These are phyloP conservation scores for Eidolon dupreanum DNA, from an alignment of 2,797 vertebrate species.

Conservation along the genomic window DNA sequence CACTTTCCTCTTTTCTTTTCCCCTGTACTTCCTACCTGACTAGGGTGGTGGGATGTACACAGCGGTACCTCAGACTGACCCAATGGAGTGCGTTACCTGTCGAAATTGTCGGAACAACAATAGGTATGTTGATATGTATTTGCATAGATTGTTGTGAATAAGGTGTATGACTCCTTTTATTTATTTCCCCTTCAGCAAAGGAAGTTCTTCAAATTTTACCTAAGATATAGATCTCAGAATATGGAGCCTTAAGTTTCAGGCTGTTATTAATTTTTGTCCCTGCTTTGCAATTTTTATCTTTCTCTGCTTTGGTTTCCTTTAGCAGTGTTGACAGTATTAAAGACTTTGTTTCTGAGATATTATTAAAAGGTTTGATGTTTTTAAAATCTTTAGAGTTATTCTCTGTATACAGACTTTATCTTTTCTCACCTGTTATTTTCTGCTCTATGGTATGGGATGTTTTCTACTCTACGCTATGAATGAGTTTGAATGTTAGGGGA, in stretches of 20 bases:
- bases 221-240: background rate
- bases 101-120: constrained; percentile 98
- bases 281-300: background rate
- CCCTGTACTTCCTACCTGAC: constrained; percentile 42
- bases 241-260: background rate
- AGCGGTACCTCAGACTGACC: constrained; percentile 90
- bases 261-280: background rate
- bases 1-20: background rate
- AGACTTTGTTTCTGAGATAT: background rate
- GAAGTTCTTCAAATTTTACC: background rate
- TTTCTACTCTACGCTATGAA: background rate
- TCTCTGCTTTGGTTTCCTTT: background rate
- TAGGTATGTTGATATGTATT: constrained; percentile 86
- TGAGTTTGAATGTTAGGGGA: background rate
- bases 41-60: constrained; percentile 93
- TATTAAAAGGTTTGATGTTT: constrained; percentile 11
- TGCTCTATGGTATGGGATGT: background rate
- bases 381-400: background rate
- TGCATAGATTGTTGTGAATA: background rate
- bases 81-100: constrained; percentile 92
- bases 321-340: background rate
- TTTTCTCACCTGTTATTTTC: background rate
- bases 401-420: background rate
- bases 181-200: background rate
- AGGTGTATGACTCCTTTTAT: background rate